Evolutionary conservation across 2,888 invertebrate genomes (phyloP).

Genomic region (Troides aeacus): DNA sequence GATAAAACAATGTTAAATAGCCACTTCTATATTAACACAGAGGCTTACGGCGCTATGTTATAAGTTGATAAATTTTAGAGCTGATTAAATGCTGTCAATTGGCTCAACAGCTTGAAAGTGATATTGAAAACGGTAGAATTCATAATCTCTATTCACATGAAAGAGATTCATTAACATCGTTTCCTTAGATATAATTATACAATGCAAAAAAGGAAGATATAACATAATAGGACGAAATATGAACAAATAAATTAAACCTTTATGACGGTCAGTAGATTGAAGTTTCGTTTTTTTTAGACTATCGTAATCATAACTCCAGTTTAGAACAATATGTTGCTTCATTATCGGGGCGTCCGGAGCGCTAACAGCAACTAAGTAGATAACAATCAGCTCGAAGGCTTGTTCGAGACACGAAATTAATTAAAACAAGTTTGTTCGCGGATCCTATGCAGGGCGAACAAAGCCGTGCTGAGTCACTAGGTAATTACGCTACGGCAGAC

Average conservation of each 20-base stretch:
- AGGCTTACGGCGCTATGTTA: neutral
- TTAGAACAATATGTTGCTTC: constrained; percentile 72
- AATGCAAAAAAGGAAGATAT: too few relatives aligned
- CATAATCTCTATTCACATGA: neutral
- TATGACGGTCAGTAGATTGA: neutral
- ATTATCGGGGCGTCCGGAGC: constrained; percentile 72
- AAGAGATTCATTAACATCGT: too few relatives aligned
- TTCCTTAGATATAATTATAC: too few relatives aligned
- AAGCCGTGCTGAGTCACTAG: constrained; percentile 78
- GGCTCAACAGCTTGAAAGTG: neutral
- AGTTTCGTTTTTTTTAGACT: constrained; percentile 21
- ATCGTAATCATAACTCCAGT: constrained; percentile 60
- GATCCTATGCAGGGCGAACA: constrained; percentile 78
- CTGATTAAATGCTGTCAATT: neutral
- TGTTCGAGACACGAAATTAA: constrained; percentile 81
- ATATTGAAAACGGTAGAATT: neutral
- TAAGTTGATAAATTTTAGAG: neutral
- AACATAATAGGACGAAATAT: neutral
- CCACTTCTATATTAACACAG: neutral
- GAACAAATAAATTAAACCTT: constrained; percentile 5
- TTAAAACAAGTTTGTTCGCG: constrained; percentile 81
- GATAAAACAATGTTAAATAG: neutral
- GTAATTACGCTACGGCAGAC: constrained; percentile 73
- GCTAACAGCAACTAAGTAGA: constrained; percentile 78
- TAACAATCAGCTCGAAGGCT: constrained; percentile 77